These are phyloP conservation scores for Melanotus villosus DNA, from an alignment of 2,888 invertebrate genomes.

Conservation along the genomic window DNA sequence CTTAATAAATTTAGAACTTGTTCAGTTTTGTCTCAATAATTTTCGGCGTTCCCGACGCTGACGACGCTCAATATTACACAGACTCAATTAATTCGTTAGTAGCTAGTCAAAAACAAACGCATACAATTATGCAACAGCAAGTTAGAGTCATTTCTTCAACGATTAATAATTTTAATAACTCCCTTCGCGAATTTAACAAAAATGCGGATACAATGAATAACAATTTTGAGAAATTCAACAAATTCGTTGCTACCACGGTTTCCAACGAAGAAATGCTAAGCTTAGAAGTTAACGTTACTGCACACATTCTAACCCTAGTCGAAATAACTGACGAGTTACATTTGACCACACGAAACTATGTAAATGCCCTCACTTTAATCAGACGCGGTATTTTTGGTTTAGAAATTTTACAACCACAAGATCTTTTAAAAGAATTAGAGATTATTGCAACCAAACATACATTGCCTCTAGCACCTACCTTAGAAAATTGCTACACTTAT, in stretches of 20 bases:
- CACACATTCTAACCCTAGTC: no score
- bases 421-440: no score
- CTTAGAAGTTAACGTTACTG: no score
- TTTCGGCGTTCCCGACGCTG: constrained; percentile 49
- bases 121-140: no score
- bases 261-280: no score
- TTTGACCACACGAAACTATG: neutral
- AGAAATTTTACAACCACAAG: no score
- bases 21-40: no score
- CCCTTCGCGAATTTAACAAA: constrained; percentile 41
- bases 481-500: neutral
- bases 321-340: no score
- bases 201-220: constrained; percentile 16
- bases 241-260: no score
- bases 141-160: no score
- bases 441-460: neutral
- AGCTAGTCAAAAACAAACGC: no score
- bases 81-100: constrained; percentile 41
- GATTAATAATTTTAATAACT: constrained; percentile 49
- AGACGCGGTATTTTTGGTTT: neutral
- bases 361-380: neutral
- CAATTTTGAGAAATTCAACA: neutral
- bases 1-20: no score
- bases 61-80: constrained; percentile 49
- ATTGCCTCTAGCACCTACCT: neutral